A percentile compares a stretch with the other conserved stretches of the same genome.
phyloP scores from a whole-genome alignment of 1,140 invertebrate species.

The Ruditapes philippinarum region DNA sequence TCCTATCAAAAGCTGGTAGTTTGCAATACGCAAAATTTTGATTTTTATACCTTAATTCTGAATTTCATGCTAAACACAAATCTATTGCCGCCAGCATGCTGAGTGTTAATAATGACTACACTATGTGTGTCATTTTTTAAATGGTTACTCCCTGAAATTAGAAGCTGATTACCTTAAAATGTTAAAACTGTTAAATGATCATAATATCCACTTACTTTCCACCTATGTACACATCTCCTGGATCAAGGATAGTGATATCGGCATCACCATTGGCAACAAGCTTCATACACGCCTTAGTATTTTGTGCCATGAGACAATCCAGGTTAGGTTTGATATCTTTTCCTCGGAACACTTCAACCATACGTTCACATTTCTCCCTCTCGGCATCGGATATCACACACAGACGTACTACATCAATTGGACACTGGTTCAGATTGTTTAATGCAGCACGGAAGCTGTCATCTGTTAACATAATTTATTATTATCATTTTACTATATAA shows the following conservation, averaged over 20 bases:
- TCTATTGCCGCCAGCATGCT: too few relatives aligned
- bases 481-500: too few relatives aligned
- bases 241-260: slow-evolving; percentile 86
- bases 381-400: slow-evolving; percentile 97
- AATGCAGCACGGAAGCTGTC: slow-evolving; percentile 76
- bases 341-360: slow-evolving; percentile 95
- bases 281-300: slow-evolving; percentile 96
- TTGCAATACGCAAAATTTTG: too few relatives aligned
- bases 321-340: slow-evolving; percentile 94
- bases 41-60: too few relatives aligned
- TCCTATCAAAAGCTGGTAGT: too few relatives aligned
- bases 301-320: slow-evolving; percentile 94
- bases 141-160: too few relatives aligned
- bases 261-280: slow-evolving; percentile 90
- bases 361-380: slow-evolving; percentile 96
- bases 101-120: too few relatives aligned
- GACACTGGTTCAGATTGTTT: slow-evolving; percentile 82
- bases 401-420: slow-evolving; percentile 79
- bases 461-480: slow-evolving; percentile 73
- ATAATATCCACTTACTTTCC: slow-evolving; percentile 83
- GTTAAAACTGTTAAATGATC: too few relatives aligned
- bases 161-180: too few relatives aligned
- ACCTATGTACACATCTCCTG: slow-evolving; percentile 86
- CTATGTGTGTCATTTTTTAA: too few relatives aligned
- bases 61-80: too few relatives aligned